Conservation (phyloP, 2,888 invertebrate genomes). For the Cancer borealis region DNA sequence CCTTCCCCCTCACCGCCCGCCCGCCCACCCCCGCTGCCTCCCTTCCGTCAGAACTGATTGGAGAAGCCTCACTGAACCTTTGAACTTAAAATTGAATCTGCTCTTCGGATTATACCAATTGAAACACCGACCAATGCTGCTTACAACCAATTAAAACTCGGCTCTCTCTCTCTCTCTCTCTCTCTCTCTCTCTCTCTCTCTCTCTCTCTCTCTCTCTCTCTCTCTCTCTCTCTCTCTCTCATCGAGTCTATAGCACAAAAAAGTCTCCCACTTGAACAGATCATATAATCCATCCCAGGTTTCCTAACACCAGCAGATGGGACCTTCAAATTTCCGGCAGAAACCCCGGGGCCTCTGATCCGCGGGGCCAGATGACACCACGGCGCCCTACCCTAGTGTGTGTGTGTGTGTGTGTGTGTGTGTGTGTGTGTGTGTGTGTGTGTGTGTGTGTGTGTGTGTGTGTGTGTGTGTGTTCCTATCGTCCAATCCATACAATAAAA, state of each 20-base stretch:
- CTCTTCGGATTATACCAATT: constrained; percentile 51
- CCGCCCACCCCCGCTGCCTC: not conserved
- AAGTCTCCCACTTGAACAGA: constrained; percentile 18
- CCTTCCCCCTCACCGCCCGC: not conserved
- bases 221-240: not conserved
- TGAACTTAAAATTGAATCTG: constrained; percentile 65
- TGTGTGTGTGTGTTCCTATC: not conserved
- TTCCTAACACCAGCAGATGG: constrained; percentile 47
- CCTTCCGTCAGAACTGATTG: constrained; percentile 50
- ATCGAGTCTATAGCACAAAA: not conserved
- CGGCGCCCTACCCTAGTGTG: not conserved
- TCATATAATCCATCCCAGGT: constrained; percentile 45
- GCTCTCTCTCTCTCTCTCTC: not conserved
- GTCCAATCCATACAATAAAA: constrained; percentile 23
- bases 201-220: constrained; percentile 17
- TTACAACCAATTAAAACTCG: constrained; percentile 52
- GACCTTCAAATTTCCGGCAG: constrained; percentile 35
- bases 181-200: not conserved
- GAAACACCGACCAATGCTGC: constrained; percentile 42
- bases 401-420: not conserved
- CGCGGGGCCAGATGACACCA: constrained; percentile 21
- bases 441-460: not conserved
- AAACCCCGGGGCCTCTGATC: not conserved
- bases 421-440: not conserved
- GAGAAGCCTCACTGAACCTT: constrained; percentile 57